Conservation (phyloP, 2,113 vertebrate genomes). For the Perca fluviatilis region DNA sequence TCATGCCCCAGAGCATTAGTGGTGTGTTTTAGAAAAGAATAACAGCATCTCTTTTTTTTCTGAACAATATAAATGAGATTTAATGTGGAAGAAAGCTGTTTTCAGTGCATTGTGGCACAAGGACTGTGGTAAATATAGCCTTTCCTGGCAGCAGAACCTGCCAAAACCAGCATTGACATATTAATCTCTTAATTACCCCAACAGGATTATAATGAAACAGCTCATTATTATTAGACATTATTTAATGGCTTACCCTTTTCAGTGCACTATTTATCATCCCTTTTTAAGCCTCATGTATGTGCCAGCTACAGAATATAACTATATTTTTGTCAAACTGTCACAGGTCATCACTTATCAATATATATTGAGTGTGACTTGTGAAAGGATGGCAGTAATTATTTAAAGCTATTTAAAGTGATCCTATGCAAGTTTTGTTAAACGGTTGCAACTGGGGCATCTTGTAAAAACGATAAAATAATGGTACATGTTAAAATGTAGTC, state of each 20-base stretch:
- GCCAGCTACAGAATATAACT: conserved; percentile 19
- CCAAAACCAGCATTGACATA: conserved; percentile 78
- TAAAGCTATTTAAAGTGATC: no score
- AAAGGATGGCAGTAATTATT: neutral
- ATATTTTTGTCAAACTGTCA: conserved; percentile 27
- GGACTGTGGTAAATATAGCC: conserved; percentile 65
- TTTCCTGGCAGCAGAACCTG: conserved; percentile 65
- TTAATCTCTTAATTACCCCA: conserved; percentile 81
- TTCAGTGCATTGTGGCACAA: conserved; percentile 42
- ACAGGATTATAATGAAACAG: conserved; percentile 78
- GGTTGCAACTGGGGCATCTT: no score
- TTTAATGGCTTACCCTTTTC: conserved; percentile 74
- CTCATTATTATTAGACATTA: conserved; percentile 81
- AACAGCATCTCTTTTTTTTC: conserved; percentile 62
- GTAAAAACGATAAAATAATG: no score
- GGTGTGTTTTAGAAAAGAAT: conserved; percentile 77
- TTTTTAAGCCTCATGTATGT: conserved; percentile 27
- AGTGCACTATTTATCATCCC: conserved; percentile 54
- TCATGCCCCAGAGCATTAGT: conserved; percentile 79
- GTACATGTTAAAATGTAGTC: no score
- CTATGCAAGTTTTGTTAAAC: neutral
- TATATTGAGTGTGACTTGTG: neutral
- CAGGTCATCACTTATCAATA: neutral
- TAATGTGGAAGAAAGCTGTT: conserved; percentile 64
- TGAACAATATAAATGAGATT: conserved; percentile 72